A percentile compares a stretch with the other conserved stretches of the same genome.
These are phyloP conservation scores for Danio aesculapii DNA, from an alignment of 2,797 vertebrate genomes.

Conservation along the genomic window DNA sequence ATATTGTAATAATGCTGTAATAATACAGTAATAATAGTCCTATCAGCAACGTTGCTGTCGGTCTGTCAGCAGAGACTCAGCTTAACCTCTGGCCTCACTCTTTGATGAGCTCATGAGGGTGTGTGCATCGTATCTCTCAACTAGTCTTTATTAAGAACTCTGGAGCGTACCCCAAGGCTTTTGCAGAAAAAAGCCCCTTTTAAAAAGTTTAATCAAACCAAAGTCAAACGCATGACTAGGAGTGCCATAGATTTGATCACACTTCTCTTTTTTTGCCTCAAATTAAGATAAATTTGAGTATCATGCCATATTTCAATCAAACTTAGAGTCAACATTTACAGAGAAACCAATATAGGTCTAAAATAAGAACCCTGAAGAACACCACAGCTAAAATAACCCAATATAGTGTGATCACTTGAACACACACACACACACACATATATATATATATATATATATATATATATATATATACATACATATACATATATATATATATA, in stretches of 20 bases:
- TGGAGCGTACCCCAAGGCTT: not conserved
- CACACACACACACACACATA: too few relatives aligned
- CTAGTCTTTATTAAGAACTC: constrained; percentile 34
- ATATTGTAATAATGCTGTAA: constrained; percentile 8
- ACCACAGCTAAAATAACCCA: too few relatives aligned
- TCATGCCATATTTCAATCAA: too few relatives aligned
- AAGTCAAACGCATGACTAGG: not conserved
- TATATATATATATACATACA: too few relatives aligned
- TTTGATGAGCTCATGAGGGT: constrained; percentile 33
- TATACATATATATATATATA: too few relatives aligned
- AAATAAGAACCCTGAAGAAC: too few relatives aligned
- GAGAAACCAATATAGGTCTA: too few relatives aligned
- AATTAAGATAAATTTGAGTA: too few relatives aligned
- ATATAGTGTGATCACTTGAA: too few relatives aligned
- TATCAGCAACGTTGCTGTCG: not conserved
- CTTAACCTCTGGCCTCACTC: constrained; percentile 38
- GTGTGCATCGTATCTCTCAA: constrained; percentile 35
- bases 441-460: too few relatives aligned
- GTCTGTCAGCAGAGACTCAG: constrained; percentile 25
- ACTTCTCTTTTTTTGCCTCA: too few relatives aligned
- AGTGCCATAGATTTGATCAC: not conserved
- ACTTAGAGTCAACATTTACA: too few relatives aligned
- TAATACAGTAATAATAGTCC: constrained; percentile 31
- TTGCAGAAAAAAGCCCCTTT: not conserved
- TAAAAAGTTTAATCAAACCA: not conserved